phyloP scores from a whole-genome alignment of 2,888 invertebrate species.

The Trachelus iudaicus region DNA sequence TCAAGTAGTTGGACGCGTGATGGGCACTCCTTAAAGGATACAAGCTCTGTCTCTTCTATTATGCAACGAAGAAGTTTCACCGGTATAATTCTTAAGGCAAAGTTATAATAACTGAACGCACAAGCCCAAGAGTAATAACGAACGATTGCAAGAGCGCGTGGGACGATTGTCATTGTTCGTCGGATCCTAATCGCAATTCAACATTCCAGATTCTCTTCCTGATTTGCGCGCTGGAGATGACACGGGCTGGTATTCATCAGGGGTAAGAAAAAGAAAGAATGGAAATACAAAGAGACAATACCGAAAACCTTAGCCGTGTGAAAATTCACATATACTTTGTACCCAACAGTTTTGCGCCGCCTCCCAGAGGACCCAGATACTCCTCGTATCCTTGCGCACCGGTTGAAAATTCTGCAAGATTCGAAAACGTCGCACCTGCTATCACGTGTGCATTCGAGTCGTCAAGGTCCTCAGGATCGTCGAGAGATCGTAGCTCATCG shows the following conservation, averaged over 20 bases:
- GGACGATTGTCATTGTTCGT: neutral
- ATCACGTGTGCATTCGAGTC: slow-evolving; percentile 41
- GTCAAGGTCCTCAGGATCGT: neutral
- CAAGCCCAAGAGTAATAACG: neutral
- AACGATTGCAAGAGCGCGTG: neutral
- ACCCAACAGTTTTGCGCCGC: neutral
- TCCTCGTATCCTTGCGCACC: slow-evolving; percentile 33
- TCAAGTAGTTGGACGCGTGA: slow-evolving; percentile 12
- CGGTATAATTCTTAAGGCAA: neutral
- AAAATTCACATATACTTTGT: neutral
- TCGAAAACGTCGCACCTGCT: slow-evolving; percentile 25
- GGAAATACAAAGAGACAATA: neutral
- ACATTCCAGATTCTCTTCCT: slow-evolving; percentile 29
- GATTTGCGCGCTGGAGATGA: slow-evolving; percentile 18
- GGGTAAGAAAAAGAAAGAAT: slow-evolving; percentile 26
- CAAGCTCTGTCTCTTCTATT: slow-evolving; percentile 29
- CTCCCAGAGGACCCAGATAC: neutral
- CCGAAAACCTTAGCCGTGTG: neutral
- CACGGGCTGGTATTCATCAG: slow-evolving; percentile 21
- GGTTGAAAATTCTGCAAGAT: slow-evolving; percentile 18
- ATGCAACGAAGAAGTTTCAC: slow-evolving; percentile 26
- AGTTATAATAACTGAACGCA: neutral
- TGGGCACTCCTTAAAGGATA: slow-evolving; percentile 32
- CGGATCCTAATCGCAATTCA: neutral
- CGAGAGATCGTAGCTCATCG: slow-evolving; percentile 4